Conservation (phyloP, 2,888 invertebrate species). For the Ectemnius continuus region DNA sequence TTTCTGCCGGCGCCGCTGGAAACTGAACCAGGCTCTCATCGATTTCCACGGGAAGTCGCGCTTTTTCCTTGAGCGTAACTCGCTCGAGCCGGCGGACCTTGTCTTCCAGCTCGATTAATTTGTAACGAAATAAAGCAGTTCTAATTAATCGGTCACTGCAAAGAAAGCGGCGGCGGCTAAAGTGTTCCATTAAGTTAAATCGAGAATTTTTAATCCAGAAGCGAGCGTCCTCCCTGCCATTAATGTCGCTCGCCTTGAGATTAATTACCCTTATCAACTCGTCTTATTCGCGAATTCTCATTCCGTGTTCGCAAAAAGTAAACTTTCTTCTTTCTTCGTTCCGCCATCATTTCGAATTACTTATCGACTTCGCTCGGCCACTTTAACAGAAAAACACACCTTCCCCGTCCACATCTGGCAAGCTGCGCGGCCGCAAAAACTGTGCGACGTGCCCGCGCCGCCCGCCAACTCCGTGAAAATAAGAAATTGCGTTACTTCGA, state of each 20-base stretch:
- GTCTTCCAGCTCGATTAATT: slow-evolving; percentile 42
- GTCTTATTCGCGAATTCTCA: slow-evolving; percentile 8
- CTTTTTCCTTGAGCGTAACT: slow-evolving; percentile 21
- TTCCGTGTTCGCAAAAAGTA: slow-evolving; percentile 2
- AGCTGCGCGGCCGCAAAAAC: background rate
- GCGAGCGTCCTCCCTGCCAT: slow-evolving; percentile 29
- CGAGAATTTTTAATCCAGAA: slow-evolving; percentile 55
- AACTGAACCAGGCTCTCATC: slow-evolving; percentile 23
- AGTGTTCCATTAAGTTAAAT: slow-evolving; percentile 11
- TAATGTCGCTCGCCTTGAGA: slow-evolving; percentile 52
- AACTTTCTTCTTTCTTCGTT: background rate
- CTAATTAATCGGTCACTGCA: slow-evolving; percentile 41
- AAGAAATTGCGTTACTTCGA: background rate
- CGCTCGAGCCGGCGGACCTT: slow-evolving; percentile 15
- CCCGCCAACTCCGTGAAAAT: background rate
- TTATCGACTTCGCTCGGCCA: background rate
- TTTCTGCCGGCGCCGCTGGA: background rate
- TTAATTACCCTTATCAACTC: slow-evolving; percentile 53
- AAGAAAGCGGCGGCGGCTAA: slow-evolving; percentile 33
- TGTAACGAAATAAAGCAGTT: slow-evolving; percentile 35
- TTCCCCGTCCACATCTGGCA: background rate
- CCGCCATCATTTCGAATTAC: background rate
- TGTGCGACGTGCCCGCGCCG: background rate
- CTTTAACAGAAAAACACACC: background rate
- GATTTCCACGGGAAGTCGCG: slow-evolving; percentile 26